These are phyloP conservation scores for Falco punctatus DNA, from an alignment of 2,113 vertebrate genomes.

Conservation along the genomic window DNA sequence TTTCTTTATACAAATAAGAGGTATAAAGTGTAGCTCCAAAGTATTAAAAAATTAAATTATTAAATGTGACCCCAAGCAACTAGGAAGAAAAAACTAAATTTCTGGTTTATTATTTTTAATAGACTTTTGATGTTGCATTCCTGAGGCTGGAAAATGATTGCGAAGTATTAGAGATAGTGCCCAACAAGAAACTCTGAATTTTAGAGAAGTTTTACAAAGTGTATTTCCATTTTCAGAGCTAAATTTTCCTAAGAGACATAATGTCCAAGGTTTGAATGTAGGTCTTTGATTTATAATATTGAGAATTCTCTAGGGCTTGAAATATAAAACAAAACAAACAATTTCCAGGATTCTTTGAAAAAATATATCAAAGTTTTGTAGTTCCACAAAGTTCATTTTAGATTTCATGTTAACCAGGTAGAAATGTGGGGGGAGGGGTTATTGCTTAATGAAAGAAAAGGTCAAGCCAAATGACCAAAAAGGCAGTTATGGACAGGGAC, in stretches of 20 bases:
- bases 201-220: background rate
- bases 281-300: background rate
- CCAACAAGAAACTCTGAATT: background rate
- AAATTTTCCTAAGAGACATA: background rate
- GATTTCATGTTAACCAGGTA: background rate
- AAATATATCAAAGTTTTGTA: background rate
- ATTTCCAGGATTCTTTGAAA: background rate
- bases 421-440: background rate
- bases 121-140: background rate
- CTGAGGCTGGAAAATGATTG: background rate
- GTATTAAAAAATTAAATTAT: background rate
- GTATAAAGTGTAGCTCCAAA: background rate
- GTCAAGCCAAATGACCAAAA: background rate
- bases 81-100: background rate
- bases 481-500: background rate
- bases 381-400: background rate
- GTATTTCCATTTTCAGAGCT: background rate
- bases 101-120: background rate
- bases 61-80: background rate
- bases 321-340: background rate
- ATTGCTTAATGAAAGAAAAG: background rate
- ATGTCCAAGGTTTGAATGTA: background rate
- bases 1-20: background rate
- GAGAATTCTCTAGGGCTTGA: background rate
- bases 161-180: background rate